Evolutionary conservation across 2,888 invertebrate genomes (phyloP).

Genomic region (Ametastegia equiseti): DNA sequence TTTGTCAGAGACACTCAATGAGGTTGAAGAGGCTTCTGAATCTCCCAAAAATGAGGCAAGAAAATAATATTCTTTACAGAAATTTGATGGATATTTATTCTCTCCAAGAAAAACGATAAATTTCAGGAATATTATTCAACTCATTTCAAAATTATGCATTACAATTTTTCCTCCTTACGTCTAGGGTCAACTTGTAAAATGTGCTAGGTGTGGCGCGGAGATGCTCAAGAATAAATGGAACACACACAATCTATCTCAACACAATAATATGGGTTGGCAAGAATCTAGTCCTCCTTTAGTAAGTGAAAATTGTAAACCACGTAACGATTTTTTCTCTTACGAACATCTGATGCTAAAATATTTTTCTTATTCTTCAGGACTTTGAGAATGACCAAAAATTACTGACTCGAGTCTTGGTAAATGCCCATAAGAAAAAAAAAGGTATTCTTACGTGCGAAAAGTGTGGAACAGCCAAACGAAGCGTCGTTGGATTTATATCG

Average conservation of each 20-base stretch:
- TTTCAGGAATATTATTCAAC: not conserved
- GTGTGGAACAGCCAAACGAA: conserved; percentile 76
- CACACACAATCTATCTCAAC: conserved; percentile 77
- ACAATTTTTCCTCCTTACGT: not conserved
- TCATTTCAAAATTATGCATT: not conserved
- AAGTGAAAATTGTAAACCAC: conserved; percentile 63
- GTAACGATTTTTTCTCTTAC: conserved; percentile 48
- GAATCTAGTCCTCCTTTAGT: conserved; percentile 78
- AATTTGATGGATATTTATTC: no score
- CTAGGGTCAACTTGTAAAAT: conserved; percentile 65
- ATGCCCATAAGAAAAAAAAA: conserved; percentile 73
- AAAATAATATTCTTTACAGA: not conserved
- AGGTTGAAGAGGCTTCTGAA: not conserved
- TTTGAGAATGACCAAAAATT: conserved; percentile 75
- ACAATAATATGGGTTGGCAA: conserved; percentile 80
- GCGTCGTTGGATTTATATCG: conserved; percentile 79
- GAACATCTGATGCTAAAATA: not conserved
- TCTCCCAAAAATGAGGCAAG: not conserved
- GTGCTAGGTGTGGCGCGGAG: conserved; percentile 76
- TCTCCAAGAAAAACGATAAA: no score
- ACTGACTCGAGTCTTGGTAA: conserved; percentile 75
- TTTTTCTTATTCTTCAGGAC: conserved; percentile 75
- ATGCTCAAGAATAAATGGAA: conserved; percentile 75
- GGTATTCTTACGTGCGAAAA: conserved; percentile 78
- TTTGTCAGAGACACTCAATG: not conserved